A percentile compares a stretch with the other conserved stretches of the same genome.
These are phyloP conservation scores for Eulemur rubriventer DNA, from an alignment of 2,797 vertebrate species.

Conservation along the genomic window DNA sequence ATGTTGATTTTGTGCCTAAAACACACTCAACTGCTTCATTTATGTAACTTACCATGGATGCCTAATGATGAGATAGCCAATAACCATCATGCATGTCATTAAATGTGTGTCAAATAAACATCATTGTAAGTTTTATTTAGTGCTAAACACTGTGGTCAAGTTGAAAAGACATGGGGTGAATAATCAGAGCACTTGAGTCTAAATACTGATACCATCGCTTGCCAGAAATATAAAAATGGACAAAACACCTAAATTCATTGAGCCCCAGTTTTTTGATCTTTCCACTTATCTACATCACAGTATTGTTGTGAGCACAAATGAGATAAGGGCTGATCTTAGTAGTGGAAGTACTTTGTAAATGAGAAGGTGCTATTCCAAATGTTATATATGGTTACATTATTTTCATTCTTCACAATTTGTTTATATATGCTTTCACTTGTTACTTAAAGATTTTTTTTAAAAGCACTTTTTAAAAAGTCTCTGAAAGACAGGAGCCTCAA, in stretches of 20 bases:
- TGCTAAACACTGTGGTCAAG: neutral
- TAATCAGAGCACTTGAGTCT: neutral
- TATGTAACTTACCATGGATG: neutral
- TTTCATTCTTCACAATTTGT: neutral
- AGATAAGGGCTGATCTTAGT: neutral
- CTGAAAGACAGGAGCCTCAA: constrained; percentile 60
- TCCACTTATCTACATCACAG: neutral
- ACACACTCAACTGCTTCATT: neutral
- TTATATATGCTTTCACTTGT: constrained; percentile 2
- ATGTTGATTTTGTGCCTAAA: constrained; percentile 3
- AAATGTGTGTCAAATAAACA: constrained; percentile 41
- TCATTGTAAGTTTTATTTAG: neutral
- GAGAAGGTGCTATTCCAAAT: neutral
- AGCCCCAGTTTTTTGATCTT: neutral
- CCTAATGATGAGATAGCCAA: neutral
- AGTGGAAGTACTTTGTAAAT: neutral
- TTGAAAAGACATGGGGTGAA: constrained; percentile 13
- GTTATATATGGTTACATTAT: neutral
- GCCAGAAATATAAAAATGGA: neutral
- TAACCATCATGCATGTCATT: neutral
- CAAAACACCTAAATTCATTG: neutral
- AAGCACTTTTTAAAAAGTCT: constrained; percentile 38
- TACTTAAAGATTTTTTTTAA: neutral
- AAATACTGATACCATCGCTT: neutral
- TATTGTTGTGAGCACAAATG: neutral